Evolutionary conservation across 2,888 invertebrate genomes (phyloP).

Genomic region (Andricus quercusramuli): DNA sequence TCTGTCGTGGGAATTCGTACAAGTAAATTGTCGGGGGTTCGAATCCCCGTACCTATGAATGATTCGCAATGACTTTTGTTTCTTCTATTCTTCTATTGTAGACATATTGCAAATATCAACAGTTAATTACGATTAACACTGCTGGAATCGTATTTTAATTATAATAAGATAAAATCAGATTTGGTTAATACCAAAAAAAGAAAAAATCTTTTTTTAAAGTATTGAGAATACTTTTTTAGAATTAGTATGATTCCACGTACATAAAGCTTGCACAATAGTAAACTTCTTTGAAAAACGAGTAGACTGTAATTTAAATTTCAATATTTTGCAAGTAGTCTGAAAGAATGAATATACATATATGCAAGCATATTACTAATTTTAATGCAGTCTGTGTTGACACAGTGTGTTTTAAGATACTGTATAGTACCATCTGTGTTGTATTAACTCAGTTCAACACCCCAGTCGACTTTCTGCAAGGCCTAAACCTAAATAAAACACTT

Average conservation of each 20-base stretch:
- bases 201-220: too few relatives aligned
- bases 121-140: too few relatives aligned
- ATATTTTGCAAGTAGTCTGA: not conserved
- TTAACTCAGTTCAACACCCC: slow-evolving; percentile 50
- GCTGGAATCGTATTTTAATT: too few relatives aligned
- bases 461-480: slow-evolving; percentile 43
- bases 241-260: not conserved
- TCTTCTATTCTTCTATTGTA: too few relatives aligned
- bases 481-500: not conserved
- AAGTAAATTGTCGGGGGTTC: too few relatives aligned
- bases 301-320: not conserved
- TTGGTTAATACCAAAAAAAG: too few relatives aligned
- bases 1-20: too few relatives aligned
- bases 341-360: slow-evolving; percentile 48
- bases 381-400: slow-evolving; percentile 71
- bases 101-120: too few relatives aligned
- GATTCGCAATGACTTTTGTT: too few relatives aligned
- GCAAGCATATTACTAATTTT: slow-evolving; percentile 64
- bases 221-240: not conserved
- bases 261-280: not conserved
- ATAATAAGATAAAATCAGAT: too few relatives aligned
- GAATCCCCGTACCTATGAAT: too few relatives aligned
- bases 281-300: not conserved
- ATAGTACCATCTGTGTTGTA: slow-evolving; percentile 64
- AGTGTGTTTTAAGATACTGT: slow-evolving; percentile 62